A percentile compares a stretch with the other conserved stretches of the same genome.
phyloP scores from a whole-genome alignment of 2,888 invertebrate genomes.

The Diachrysia chrysitis region DNA sequence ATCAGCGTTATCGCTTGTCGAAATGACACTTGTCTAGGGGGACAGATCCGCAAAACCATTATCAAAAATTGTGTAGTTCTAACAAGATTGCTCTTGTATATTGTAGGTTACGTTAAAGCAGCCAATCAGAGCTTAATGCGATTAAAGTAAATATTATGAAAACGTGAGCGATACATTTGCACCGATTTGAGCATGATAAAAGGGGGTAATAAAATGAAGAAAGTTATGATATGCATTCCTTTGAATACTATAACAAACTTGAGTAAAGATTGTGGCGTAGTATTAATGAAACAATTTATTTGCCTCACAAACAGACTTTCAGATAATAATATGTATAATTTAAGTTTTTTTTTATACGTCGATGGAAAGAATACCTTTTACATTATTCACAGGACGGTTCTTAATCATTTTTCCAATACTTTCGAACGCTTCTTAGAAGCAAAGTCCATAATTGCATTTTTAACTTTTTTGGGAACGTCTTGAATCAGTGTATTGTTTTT shows the following conservation, averaged over 20 bases:
- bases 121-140: neutral
- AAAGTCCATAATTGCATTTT: neutral
- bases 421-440: neutral
- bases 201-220: neutral
- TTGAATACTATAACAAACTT: constrained; percentile 1
- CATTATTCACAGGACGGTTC: neutral
- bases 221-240: neutral
- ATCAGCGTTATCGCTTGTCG: no score
- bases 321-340: no score
- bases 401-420: neutral
- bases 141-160: constrained; percentile 4
- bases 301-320: neutral
- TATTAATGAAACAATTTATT: neutral
- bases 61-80: no score
- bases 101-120: no score
- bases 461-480: neutral
- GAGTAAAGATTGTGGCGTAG: neutral
- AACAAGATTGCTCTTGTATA: no score
- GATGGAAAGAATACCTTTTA: neutral
- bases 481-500: neutral
- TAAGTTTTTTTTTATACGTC: neutral
- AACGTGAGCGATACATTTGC: neutral
- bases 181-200: neutral
- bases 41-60: no score
- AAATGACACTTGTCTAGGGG: no score